Base-by-base conservation (phyloP, 2,888 invertebrate species). In the Hemistola chrysoprasaria region DNA sequence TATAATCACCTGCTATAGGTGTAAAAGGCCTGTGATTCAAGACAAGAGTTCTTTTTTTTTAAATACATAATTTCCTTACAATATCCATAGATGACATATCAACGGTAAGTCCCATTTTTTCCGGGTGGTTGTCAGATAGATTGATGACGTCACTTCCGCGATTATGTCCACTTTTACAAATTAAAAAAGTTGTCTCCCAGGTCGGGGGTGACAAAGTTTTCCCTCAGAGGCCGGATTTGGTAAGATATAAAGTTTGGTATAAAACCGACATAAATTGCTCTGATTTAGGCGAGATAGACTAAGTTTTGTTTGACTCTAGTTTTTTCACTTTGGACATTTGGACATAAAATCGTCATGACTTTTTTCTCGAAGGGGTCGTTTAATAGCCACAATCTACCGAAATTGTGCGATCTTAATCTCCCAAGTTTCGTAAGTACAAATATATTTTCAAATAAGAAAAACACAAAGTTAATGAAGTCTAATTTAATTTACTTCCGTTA, bases 141-240 rank as follows among this genome's bases (percentile, higher is more conserved):
- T 62, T 58, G 65, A 68, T 68, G 65, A 60, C 59, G 59, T 65
- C 60, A 60, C 50, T 48, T 46, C 59, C 59, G 52, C 39, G 52
- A 52, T 56, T 56, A 65, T 62, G 62, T 59, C 62, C 66, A 64
- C 66, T 67, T 61, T 49, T 49, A 53, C 53, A 67, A 67, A 68
- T 68, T 65, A 66, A 66, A 68, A 67, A 66, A 63, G 54, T 59
- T 61, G 40, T 32, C 30, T 38, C 36, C 21, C 26, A 20, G 36
- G 41, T 36, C 36, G 27, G 35, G 41, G 41, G 30, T 35, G 35
- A 11, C 21, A 23, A 36, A 22, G 9, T 41, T 36, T 4, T 4
- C 16, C 16, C 16, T 16, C 16, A n/a, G n/a, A n/a, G 16, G 16
- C 16, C 16, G 16, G 16, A 16, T 16, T 16, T 16, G 16, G 16